phyloP scores from a whole-genome alignment of 1,140 invertebrate species.

The Wiebesia pumilae region DNA sequence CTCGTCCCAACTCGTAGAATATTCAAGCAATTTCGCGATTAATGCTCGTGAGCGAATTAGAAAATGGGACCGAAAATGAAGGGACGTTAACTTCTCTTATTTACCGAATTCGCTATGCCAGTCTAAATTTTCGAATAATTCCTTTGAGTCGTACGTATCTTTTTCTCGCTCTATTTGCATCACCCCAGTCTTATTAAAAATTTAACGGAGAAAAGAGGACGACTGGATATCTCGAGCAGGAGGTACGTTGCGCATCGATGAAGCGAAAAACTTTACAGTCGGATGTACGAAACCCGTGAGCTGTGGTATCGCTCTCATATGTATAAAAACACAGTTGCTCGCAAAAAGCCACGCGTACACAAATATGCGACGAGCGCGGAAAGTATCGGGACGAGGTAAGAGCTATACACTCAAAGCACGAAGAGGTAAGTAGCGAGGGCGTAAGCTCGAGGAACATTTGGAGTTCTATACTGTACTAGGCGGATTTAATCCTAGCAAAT shows the following conservation, averaged over 20 bases:
- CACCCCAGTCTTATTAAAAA: neutral
- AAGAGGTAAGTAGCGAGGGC: conserved; percentile 50
- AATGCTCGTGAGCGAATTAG: conserved; percentile 46
- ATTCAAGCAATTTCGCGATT: conserved; percentile 45
- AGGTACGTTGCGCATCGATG: neutral
- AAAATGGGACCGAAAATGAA: conserved; percentile 41
- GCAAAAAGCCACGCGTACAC: neutral
- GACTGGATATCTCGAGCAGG: neutral
- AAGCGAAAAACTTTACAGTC: neutral
- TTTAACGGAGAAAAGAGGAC: too few species aligned
- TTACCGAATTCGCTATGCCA: conserved; percentile 34
- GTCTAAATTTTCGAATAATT: conserved; percentile 27
- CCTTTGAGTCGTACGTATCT: neutral
- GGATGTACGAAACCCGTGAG: neutral
- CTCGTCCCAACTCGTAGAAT: conserved; percentile 29
- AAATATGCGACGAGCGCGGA: neutral
- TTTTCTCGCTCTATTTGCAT: neutral
- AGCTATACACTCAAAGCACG: neutral
- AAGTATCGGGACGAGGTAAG: neutral
- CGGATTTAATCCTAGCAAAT: conserved; percentile 75
- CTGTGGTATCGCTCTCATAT: too few species aligned
- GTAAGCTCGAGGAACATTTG: conserved; percentile 68
- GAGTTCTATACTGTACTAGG: conserved; percentile 65
- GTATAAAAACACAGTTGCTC: neutral
- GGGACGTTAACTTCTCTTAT: conserved; percentile 38